These are phyloP conservation scores for Spisula subtruncata DNA, from an alignment of 2,888 invertebrate genomes.

Conservation along the genomic window DNA sequence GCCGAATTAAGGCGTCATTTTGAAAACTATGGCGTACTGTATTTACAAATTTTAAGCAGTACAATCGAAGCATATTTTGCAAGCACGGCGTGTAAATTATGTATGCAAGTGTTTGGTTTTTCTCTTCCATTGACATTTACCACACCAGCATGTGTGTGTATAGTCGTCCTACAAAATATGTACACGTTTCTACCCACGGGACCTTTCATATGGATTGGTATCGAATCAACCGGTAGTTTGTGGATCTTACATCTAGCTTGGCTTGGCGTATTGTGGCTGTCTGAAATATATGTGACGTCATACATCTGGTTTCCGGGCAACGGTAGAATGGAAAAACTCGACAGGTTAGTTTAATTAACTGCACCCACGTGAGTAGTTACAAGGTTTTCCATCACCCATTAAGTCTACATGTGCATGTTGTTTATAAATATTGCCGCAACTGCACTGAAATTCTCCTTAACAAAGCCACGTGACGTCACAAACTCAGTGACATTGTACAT, in stretches of 20 bases:
- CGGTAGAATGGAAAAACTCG: slow-evolving; percentile 83
- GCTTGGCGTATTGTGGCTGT: slow-evolving; percentile 81
- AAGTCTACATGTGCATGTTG: neutral
- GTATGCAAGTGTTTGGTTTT: slow-evolving; percentile 88
- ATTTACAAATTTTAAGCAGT: slow-evolving; percentile 72
- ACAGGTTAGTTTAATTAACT: slow-evolving; percentile 74
- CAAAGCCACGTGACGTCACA: too few species aligned
- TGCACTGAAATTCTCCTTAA: too few species aligned
- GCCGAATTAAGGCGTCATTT: slow-evolving; percentile 62
- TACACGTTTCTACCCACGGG: slow-evolving; percentile 74
- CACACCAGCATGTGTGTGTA: slow-evolving; percentile 84
- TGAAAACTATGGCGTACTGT: slow-evolving; percentile 74
- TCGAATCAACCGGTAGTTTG: slow-evolving; percentile 72
- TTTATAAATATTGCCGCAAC: neutral
- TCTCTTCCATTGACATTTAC: slow-evolving; percentile 88
- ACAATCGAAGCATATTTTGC: slow-evolving; percentile 88
- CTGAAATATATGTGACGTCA: slow-evolving; percentile 82
- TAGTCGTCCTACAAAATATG: slow-evolving; percentile 77
- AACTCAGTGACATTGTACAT: too few species aligned
- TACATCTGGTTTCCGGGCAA: slow-evolving; percentile 84
- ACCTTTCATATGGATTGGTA: slow-evolving; percentile 77
- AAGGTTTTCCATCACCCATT: neutral
- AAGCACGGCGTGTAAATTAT: slow-evolving; percentile 89
- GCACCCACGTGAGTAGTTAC: neutral
- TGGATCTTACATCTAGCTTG: slow-evolving; percentile 73